A percentile compares a stretch with the other conserved stretches of the same genome.
These are phyloP conservation scores for Coregonus ussuriensis DNA, from an alignment of 2,797 vertebrate species.

Conservation along the genomic window DNA sequence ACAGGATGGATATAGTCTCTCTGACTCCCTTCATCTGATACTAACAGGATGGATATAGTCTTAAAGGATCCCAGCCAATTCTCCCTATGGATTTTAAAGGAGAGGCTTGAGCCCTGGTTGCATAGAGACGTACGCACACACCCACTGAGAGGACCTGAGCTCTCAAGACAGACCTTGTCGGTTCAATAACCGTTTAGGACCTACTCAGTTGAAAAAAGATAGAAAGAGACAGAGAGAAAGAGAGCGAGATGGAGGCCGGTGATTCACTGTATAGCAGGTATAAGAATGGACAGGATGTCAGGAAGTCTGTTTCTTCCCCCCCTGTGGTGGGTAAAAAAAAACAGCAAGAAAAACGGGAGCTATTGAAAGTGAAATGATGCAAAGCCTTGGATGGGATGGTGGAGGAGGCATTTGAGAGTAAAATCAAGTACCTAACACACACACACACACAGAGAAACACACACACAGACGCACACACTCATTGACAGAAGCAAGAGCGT, in stretches of 20 bases:
- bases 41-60: background rate
- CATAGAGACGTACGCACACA: background rate
- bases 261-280: background rate
- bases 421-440: background rate
- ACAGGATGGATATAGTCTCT: no score
- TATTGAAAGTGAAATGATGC: slow-evolving; percentile 1
- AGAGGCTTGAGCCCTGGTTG: background rate
- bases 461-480: background rate
- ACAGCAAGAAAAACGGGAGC: background rate
- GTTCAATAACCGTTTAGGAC: background rate
- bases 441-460: background rate
- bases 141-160: background rate
- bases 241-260: background rate
- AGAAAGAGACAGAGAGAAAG: slow-evolving; percentile 27
- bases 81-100: background rate
- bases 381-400: background rate
- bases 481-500: background rate
- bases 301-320: background rate
- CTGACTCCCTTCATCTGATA: no score
- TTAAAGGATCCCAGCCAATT: background rate
- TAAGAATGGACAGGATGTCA: background rate
- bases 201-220: background rate
- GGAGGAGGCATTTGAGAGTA: background rate
- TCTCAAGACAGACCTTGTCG: background rate
- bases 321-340: background rate